Base-by-base conservation (phyloP, 2,888 invertebrate genomes). In the Adelphocoris suturalis region DNA sequence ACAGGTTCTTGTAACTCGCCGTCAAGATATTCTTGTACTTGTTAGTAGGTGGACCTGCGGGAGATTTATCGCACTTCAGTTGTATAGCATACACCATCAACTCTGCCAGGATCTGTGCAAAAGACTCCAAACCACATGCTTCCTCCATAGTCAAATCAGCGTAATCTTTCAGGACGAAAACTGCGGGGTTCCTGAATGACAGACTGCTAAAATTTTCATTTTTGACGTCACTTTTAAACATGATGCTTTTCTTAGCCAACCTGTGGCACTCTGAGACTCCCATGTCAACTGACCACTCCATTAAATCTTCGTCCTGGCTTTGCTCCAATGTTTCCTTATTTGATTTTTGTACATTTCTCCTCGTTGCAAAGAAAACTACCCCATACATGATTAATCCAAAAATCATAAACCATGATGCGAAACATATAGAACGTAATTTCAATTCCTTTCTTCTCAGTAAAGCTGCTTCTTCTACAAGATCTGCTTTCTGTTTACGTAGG, bases 51-150 rank as follows among this genome's bases (percentile, higher is more conserved):
- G 28, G 13, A 14, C 19, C 78, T 14, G 46, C 13, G 19, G 28
- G 14, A 19, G 78, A 4, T 19, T 19, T 37, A 9, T 37, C 37
- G 13, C 78, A 78, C 46, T 78, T 78, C 47, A 78, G 19, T 16
- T 78, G 78, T 46, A 78, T n/a, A 46, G 78, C 78, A 46, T 78
- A 78, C 46, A 78, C 78, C 37, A 78, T 19, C 37, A 78, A 19
- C 46, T 78, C 78, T 9, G 78, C 78, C 37, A 78, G 46, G 11
- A 78, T 16, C 5, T 19, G 12, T 9, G 28, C 78, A 46, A 78
- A 46, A 2, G 78, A 28, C 46, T 78, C 78, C 78, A 78, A 46
- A 47, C 78, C 47, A 19, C 78, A 78, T 5, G 78, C 78, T 46
- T 78, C 46, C 16, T 78, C 78, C 11, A 46, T n/a, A 12, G 78